phyloP scores from a whole-genome alignment of 2,888 invertebrate genomes.

The Melipona bicolor region DNA sequence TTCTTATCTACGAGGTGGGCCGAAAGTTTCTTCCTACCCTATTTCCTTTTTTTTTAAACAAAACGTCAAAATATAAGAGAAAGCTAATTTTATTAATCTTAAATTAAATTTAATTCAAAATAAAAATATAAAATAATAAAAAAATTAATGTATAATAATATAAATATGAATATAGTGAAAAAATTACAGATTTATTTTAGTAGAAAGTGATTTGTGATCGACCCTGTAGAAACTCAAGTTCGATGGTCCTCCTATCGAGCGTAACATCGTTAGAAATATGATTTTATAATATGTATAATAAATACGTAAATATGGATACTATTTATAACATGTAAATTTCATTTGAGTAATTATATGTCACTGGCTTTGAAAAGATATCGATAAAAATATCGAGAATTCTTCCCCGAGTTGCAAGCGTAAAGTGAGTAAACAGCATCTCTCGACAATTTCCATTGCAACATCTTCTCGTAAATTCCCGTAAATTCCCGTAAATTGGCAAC shows the following conservation, averaged over 20 bases:
- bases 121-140: too few relatives aligned
- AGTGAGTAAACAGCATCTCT: background rate
- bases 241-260: background rate
- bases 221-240: background rate
- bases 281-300: background rate
- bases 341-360: background rate
- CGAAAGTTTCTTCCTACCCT: too few relatives aligned
- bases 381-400: background rate
- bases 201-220: too few relatives aligned
- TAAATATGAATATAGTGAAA: too few relatives aligned
- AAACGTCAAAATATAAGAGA: too few relatives aligned
- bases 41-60: too few relatives aligned
- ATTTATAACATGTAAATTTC: background rate
- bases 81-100: too few relatives aligned
- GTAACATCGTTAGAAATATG: background rate
- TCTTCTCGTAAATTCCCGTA: background rate
- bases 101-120: too few relatives aligned
- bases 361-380: background rate
- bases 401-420: background rate
- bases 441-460: background rate
- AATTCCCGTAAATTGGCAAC: conserved; percentile 3
- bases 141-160: too few relatives aligned
- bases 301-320: too few relatives aligned
- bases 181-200: too few relatives aligned
- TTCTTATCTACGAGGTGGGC: too few relatives aligned